Evolutionary conservation across 2,113 vertebrate species (phyloP).

Genomic region (Stomatorhinus ivindoensis): DNA sequence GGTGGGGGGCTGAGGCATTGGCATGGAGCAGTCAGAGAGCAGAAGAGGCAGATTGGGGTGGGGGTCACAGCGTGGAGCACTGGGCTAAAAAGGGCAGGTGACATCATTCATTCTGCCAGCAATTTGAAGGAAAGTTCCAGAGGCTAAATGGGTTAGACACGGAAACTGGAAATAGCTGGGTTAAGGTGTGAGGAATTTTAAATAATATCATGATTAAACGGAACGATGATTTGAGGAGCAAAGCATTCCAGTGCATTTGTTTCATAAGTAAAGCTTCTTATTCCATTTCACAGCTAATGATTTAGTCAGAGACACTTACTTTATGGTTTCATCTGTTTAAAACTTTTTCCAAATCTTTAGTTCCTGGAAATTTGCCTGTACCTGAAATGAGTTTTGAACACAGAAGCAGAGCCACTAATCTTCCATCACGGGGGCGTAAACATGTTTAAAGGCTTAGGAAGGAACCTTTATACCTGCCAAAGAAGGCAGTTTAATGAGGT

Average conservation of each 20-base stretch:
- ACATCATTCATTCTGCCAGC: background rate
- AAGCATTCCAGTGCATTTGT: background rate
- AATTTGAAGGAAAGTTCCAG: background rate
- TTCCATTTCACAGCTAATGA: background rate
- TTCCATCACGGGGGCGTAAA: background rate
- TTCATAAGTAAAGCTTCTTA: background rate
- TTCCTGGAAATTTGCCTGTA: background rate
- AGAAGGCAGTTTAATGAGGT: slow-evolving; percentile 1
- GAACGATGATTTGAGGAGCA: background rate
- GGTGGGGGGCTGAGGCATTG: background rate
- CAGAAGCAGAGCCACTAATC: background rate
- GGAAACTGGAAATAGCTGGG: background rate
- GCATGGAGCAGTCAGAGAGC: background rate
- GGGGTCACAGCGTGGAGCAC: background rate
- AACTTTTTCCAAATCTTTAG: background rate
- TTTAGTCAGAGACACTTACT: background rate
- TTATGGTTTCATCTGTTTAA: background rate
- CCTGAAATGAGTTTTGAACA: background rate
- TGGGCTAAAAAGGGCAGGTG: background rate
- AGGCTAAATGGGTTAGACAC: background rate
- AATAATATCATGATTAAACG: background rate
- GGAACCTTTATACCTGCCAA: background rate
- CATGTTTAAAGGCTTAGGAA: background rate
- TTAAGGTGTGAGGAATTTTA: background rate
- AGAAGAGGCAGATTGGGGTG: background rate